These are phyloP conservation scores for Glandiceps talaboti DNA, from an alignment of 53 echinoderm and acorn worm species.

Conservation along the genomic window DNA sequence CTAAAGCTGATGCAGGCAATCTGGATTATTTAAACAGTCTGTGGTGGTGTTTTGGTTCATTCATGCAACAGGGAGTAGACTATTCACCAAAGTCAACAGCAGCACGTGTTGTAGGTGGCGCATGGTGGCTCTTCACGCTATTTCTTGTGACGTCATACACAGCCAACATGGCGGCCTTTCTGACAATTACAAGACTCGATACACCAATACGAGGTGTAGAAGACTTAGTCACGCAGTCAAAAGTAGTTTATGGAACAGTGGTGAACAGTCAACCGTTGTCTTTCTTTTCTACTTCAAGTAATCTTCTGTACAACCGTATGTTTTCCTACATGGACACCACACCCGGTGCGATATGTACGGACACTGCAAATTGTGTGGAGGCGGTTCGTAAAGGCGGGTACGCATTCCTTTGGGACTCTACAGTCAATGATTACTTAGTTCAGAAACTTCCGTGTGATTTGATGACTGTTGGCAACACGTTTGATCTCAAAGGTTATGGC, in stretches of 20 bases:
- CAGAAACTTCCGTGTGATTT: conserved; percentile 92
- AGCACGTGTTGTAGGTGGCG: conserved; percentile 88
- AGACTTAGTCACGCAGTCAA: conserved; percentile 62
- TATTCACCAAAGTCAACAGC: conserved; percentile 76
- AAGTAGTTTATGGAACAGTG: conserved; percentile 66
- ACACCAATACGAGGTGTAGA: conserved; percentile 64
- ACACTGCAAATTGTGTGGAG: conserved; percentile 50
- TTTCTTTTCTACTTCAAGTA: conserved; percentile 78
- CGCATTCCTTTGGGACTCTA: conserved; percentile 78
- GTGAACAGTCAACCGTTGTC: conserved; percentile 38
- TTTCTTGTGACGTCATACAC: conserved; percentile 96
- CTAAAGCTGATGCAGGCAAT: conserved; percentile 12
- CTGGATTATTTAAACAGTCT: conserved; percentile 89
- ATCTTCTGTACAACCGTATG: conserved; percentile 63
- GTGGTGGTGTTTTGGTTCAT: conserved; percentile 88
- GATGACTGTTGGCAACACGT: conserved; percentile 72
- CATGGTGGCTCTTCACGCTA: conserved; percentile 98
- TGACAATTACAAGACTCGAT: conserved; percentile 84
- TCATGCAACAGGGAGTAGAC: conserved; percentile 97
- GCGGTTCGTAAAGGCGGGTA: conserved; percentile 84
- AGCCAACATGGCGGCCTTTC: conserved; percentile 91
- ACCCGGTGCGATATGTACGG: conserved; percentile 28
- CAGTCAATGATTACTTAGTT: conserved; percentile 66
- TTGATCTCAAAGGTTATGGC: conserved; percentile 96
- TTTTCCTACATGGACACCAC: conserved; percentile 52